Conservation (phyloP, 2,113 vertebrate genomes). For the Pseudopipra pipra region DNA sequence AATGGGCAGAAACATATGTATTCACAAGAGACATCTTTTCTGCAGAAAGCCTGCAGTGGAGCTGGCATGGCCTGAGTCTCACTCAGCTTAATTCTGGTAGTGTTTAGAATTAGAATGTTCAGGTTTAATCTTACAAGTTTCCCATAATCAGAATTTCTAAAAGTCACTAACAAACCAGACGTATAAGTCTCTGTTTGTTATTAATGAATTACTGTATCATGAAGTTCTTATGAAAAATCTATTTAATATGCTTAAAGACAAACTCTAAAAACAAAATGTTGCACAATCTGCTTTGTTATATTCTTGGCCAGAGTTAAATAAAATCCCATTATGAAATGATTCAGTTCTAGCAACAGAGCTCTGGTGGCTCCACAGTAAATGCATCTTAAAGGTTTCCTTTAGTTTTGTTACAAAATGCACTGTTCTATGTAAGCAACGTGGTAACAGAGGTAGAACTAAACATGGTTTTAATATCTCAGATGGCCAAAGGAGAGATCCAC, state of each 20-base stretch:
- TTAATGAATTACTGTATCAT: background rate
- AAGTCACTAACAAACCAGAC: background rate
- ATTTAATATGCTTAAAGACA: constrained; percentile 19
- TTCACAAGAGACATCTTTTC: background rate
- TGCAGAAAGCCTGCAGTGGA: background rate
- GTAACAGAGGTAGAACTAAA: background rate
- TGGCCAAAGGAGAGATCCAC: background rate
- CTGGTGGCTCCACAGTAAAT: background rate
- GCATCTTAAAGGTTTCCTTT: background rate
- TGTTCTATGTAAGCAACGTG: background rate
- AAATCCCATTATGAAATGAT: background rate
- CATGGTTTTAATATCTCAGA: background rate
- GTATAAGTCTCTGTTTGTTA: constrained; percentile 25
- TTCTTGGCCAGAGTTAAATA: background rate
- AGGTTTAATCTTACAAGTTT: background rate
- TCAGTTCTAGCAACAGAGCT: background rate
- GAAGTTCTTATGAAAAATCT: constrained; percentile 1
- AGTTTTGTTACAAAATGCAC: background rate
- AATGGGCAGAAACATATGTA: background rate
- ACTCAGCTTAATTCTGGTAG: background rate
- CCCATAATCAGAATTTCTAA: background rate
- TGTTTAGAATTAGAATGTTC: background rate
- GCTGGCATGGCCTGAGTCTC: background rate
- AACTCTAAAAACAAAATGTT: constrained; percentile 5
- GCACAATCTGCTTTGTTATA: constrained; percentile 20